These are phyloP conservation scores for Gallinago media DNA, from an alignment of 2,113 vertebrate genomes.

Conservation along the genomic window DNA sequence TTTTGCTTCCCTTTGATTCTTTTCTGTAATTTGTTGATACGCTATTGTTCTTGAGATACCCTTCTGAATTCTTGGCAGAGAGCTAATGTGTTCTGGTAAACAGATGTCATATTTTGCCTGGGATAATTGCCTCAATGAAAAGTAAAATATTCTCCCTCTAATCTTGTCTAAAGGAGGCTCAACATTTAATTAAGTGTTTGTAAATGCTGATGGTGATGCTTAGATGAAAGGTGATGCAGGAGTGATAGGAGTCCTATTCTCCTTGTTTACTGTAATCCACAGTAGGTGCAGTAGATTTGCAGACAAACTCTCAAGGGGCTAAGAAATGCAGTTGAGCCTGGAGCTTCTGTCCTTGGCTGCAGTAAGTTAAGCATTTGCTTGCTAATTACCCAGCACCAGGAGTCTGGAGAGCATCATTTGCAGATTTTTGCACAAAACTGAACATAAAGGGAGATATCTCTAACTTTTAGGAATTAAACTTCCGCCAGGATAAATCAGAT, in stretches of 20 bases:
- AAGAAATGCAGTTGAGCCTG: not conserved
- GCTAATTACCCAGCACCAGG: not conserved
- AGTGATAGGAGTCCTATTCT: not conserved
- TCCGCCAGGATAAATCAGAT: not conserved
- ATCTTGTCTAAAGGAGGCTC: not conserved
- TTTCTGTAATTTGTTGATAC: not conserved
- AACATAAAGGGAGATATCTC: not conserved
- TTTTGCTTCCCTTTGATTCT: not conserved
- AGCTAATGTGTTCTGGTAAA: not conserved
- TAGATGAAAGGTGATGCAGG: not conserved
- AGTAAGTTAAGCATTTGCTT: not conserved
- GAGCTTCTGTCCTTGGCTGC: not conserved
- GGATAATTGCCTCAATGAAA: not conserved
- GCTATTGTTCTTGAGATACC: not conserved
- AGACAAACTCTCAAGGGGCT: not conserved
- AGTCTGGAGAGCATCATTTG: not conserved
- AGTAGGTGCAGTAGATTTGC: not conserved
- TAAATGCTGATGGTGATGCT: not conserved
- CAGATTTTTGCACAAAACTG: not conserved
- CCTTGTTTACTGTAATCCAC: not conserved
- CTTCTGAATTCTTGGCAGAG: not conserved
- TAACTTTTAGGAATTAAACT: not conserved
- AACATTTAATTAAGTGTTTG: not conserved
- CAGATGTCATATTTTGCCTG: not conserved
- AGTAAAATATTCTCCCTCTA: not conserved